A percentile compares a stretch with the other conserved stretches of the same genome.
Conservation (phyloP, 2,797 vertebrate genomes). For the Poeciliopsis paucimaculata region DNA sequence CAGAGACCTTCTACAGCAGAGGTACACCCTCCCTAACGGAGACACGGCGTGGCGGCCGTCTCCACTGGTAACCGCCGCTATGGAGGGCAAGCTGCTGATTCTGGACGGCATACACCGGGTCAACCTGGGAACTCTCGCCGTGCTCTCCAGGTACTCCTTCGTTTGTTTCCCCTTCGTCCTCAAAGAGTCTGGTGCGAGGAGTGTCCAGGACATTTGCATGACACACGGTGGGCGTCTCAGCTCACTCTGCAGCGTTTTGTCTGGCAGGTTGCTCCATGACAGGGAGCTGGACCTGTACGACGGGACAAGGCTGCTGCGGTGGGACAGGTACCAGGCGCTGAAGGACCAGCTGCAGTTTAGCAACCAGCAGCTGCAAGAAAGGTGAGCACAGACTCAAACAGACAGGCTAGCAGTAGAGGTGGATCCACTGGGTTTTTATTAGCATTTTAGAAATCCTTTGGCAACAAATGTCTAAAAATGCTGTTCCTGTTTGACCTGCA, state of each 20-base stretch:
- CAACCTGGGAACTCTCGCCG: slow-evolving; percentile 91
- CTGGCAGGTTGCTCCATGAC: slow-evolving; percentile 90
- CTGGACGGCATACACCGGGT: slow-evolving; percentile 94
- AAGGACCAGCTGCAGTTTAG: slow-evolving; percentile 87
- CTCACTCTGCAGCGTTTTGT: slow-evolving; percentile 61
- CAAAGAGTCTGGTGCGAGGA: neutral
- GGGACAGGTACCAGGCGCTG: slow-evolving; percentile 88
- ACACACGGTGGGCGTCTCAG: neutral
- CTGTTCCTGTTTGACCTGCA: neutral
- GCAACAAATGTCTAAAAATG: neutral
- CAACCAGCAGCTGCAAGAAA: slow-evolving; percentile 86
- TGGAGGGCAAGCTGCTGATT: slow-evolving; percentile 91
- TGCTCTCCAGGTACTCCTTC: slow-evolving; percentile 88
- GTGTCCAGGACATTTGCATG: neutral
- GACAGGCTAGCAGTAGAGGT: neutral
- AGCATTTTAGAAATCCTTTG: neutral
- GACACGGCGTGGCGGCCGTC: slow-evolving; percentile 96
- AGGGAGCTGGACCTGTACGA: slow-evolving; percentile 94
- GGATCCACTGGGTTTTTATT: neutral
- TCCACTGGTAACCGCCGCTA: slow-evolving; percentile 89
- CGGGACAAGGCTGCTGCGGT: slow-evolving; percentile 89
- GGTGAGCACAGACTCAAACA: slow-evolving; percentile 71
- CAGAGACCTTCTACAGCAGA: slow-evolving; percentile 93
- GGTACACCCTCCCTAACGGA: slow-evolving; percentile 92
- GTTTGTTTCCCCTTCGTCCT: neutral